phyloP scores from a whole-genome alignment of 2,888 invertebrate species.

The Aleiodes leptofemur region DNA sequence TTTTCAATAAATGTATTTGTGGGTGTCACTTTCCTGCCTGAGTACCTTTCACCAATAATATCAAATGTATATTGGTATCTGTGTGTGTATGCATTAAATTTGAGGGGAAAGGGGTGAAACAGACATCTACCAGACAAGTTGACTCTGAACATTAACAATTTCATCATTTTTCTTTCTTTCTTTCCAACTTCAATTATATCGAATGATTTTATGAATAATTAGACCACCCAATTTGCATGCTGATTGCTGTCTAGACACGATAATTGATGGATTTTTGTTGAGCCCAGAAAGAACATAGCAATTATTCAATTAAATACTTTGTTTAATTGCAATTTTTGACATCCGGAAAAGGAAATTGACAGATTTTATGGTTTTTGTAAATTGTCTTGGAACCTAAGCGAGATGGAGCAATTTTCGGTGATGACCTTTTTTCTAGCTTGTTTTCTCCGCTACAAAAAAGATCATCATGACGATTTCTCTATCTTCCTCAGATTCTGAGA shows the following conservation, averaged over 20 bases:
- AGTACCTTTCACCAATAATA: conserved; percentile 71
- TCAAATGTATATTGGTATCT: conserved; percentile 44
- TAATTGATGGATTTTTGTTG: conserved; percentile 43
- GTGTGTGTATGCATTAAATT: too few species aligned
- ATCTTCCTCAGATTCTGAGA: too few species aligned
- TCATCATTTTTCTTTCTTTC: background rate
- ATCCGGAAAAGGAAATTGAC: conserved; percentile 44
- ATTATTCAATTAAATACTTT: background rate
- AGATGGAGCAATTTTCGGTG: too few species aligned
- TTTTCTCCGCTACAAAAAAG: too few species aligned
- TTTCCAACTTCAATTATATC: background rate
- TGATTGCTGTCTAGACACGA: conserved; percentile 57
- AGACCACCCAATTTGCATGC: conserved; percentile 50
- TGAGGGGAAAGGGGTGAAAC: conserved; percentile 55
- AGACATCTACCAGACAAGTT: conserved; percentile 34
- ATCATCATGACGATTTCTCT: too few species aligned
- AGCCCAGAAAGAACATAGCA: conserved; percentile 51
- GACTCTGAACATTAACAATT: conserved; percentile 23
- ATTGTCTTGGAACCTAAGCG: too few species aligned
- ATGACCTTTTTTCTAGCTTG: too few species aligned
- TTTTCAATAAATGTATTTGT: conserved; percentile 55
- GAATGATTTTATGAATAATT: conserved; percentile 16
- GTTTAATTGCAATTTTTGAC: background rate
- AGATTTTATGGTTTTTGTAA: background rate
- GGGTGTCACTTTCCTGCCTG: conserved; percentile 70